phyloP scores from a whole-genome alignment of 2,113 vertebrate genomes.

The Tapirus terrestris region DNA sequence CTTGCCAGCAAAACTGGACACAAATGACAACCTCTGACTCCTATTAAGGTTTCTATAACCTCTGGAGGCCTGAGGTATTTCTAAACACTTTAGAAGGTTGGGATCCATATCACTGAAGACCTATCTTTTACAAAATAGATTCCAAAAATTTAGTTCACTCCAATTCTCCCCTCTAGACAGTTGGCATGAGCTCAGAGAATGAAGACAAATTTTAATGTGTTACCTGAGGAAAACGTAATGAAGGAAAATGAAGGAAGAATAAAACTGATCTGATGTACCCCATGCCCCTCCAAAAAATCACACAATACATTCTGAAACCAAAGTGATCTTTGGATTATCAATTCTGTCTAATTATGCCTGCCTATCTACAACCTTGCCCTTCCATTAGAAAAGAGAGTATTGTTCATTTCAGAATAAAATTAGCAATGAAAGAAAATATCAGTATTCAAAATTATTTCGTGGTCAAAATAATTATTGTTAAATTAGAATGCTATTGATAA shows the following conservation, averaged over 20 bases:
- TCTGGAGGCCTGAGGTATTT: background rate
- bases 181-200: background rate
- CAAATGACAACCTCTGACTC: background rate
- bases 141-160: background rate
- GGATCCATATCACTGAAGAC: background rate
- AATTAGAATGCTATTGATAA: background rate
- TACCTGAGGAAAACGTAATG: constrained; percentile 25
- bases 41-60: background rate
- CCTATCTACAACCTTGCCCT: background rate
- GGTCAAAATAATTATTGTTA: constrained; percentile 20
- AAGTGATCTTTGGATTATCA: background rate
- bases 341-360: background rate
- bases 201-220: background rate
- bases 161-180: background rate
- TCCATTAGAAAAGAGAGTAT: background rate
- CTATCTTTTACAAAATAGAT: background rate
- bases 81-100: background rate
- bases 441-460: constrained; percentile 26
- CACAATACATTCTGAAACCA: background rate
- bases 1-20: background rate
- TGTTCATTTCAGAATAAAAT: constrained; percentile 43
- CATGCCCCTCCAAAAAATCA: background rate
- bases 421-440: constrained; percentile 28
- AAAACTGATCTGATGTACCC: background rate
- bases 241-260: background rate